Evolutionary conservation across 2,113 vertebrate genomes (phyloP), one percentile per base, ranked within the genome.

Genomic region (Anser cygnoides): DNA sequence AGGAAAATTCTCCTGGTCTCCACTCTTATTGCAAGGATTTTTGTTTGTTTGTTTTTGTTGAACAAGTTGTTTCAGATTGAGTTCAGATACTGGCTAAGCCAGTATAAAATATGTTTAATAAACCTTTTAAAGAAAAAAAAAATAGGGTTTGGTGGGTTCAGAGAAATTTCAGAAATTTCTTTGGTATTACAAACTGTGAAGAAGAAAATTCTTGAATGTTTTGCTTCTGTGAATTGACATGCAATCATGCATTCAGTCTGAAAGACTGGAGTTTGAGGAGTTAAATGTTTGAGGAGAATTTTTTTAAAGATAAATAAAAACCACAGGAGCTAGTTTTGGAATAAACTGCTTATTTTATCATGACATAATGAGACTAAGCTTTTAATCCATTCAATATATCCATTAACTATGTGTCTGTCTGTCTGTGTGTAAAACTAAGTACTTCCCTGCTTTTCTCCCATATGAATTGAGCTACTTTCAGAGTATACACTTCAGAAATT

Each of bases 311-410:
- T 73, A 70, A 67, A 10, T 11, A 49, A 90, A 93, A 11, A 23
- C 23, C 37, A 62, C 23, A 79, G 78, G 41, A 83, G 11, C 59
- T 94, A 86, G 29, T 85, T 94, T 52, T 89, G 57, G 52, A 90
- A 88, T 88, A 76, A 93, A 92, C 71, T 84, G 46, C 79, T 94
- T 95, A 80, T 89, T 92, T 91, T 89, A 81, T 93, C 52, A 72
- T 79, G 80, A 65, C 2, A 8, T 91, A 91, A 91, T 96, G 87
- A 95, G 59, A 92, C 95, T 96, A 95, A 93, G 93, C 92, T 92
- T 92, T 96, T 95, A 96, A 87, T 96, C 92, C 65, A 43, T 57
- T 61, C 76, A 87, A 7, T 72, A 66, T 73, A 77, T 90, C 49
- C 73, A 75, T 95, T 96, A 96, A 96, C 92, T 92, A 68, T 81